Conservation (phyloP, 2,797 vertebrate species). For the Acrocephalus scirpaceus region DNA sequence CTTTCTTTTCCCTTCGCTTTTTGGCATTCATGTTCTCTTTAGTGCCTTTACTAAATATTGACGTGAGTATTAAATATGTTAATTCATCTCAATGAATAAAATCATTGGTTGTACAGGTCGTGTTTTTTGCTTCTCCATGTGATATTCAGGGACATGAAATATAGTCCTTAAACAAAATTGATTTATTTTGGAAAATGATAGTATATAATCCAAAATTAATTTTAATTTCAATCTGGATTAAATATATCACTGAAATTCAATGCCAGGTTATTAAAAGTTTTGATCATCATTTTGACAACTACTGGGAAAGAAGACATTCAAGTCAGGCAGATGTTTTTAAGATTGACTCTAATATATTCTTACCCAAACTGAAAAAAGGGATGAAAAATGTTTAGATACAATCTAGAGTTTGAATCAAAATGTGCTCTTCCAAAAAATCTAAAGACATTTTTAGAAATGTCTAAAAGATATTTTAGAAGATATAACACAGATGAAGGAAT, state of each 20-base stretch:
- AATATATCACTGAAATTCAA: neutral
- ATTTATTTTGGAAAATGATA: neutral
- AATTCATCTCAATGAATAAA: neutral
- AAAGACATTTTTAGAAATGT: neutral
- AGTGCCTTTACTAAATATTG: conserved; percentile 33
- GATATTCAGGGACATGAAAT: neutral
- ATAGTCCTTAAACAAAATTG: neutral
- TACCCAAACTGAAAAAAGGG: neutral
- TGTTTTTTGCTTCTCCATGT: neutral
- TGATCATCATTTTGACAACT: neutral
- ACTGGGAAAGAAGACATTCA: neutral
- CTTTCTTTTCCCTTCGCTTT: neutral
- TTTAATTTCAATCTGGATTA: neutral
- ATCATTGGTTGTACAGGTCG: neutral
- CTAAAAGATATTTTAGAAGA: neutral
- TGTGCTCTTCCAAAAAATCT: neutral
- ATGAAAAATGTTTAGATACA: neutral
- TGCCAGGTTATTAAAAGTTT: neutral
- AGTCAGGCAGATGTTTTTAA: neutral
- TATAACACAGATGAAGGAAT: neutral
- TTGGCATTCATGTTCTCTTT: neutral
- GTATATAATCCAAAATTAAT: neutral
- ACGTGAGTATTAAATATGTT: conserved; percentile 33
- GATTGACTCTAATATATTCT: neutral
- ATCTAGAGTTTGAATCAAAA: neutral